Evolutionary conservation across 2,888 invertebrate species (phyloP), one percentile per base, ranked within the genome.

Genomic region (Notodonta ziczac): DNA sequence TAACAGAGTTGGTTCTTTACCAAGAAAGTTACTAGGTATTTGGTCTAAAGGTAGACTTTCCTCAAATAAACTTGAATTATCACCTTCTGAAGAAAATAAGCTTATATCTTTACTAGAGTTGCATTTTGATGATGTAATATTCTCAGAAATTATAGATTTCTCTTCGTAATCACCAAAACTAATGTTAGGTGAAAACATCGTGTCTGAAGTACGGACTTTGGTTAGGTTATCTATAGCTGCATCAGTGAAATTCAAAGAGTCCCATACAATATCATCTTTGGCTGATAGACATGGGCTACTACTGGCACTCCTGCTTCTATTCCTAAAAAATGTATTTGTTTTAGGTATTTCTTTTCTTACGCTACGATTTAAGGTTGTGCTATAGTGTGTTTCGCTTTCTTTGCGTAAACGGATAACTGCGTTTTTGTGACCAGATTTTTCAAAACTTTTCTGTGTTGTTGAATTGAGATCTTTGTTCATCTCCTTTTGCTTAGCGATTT

Each of bases 41-140:
- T 90, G 85, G 70, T 95, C 94, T 53, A 95, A 70, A 42, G 93
- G 89, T 48, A 95, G 84, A 74, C 95, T 95, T 56, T 95, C 95
- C 69, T 94, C 94, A 78, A 95, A 95, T 56, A 95, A 77, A 81
- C 91, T 94, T 4, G 94, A 94, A 83, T 93, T 94, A 58, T 92
- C 90, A 48, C 88, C 91, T 57, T 94, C 93, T 6, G 89, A 89
- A 46, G 92, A 91, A 82, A 93, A 91, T 46, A 93, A 75, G 75
- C 91, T 93, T 44, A 88, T 68, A 69, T 91, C 92, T 81, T 88
- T 90, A 4, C 74, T 70, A 10, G 84, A 79, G 32, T 62, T 68
- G 57, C 66, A 70, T 73, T 84, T 83, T 42, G 74, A 74, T 8
- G 65, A 63, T 58, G 62, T 62, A 5, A 58, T 56, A 59, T 62